Conservation (phyloP, 1,140 invertebrate species). For the Sesamia nonagrioides region DNA sequence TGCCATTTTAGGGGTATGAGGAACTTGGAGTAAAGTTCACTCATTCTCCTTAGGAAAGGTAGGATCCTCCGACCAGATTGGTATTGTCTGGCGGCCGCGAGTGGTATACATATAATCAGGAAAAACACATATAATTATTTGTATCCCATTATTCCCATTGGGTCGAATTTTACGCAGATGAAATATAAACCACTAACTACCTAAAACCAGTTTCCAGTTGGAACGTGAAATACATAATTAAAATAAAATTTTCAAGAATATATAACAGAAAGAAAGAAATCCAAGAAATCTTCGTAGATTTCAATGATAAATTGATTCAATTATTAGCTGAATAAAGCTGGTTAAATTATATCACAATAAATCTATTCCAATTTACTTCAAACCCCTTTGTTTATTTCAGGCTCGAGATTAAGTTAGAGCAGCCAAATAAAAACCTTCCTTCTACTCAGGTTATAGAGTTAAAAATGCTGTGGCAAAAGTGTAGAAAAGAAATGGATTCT, state of each 20-base stretch:
- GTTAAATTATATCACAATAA: constrained; percentile 50
- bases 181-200: not conserved
- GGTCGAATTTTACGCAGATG: too few relatives aligned
- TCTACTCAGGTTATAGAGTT: not conserved
- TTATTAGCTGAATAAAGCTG: constrained; percentile 41
- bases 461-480: not conserved
- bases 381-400: constrained; percentile 41
- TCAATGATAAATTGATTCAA: constrained; percentile 44
- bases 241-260: not conserved
- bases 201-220: not conserved
- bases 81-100: too few relatives aligned
- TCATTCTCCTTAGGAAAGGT: too few relatives aligned
- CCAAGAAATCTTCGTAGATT: constrained; percentile 1
- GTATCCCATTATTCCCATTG: too few relatives aligned
- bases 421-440: not conserved
- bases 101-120: too few relatives aligned
- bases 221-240: not conserved
- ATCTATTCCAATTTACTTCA: constrained; percentile 46
- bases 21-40: too few relatives aligned
- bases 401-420: not conserved
- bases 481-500: not conserved
- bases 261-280: constrained; percentile 4
- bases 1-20: too few relatives aligned
- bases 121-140: too few relatives aligned
- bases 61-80: too few relatives aligned